phyloP scores from a whole-genome alignment of 2,888 invertebrate genomes.

The Aricia artaxerxes region DNA sequence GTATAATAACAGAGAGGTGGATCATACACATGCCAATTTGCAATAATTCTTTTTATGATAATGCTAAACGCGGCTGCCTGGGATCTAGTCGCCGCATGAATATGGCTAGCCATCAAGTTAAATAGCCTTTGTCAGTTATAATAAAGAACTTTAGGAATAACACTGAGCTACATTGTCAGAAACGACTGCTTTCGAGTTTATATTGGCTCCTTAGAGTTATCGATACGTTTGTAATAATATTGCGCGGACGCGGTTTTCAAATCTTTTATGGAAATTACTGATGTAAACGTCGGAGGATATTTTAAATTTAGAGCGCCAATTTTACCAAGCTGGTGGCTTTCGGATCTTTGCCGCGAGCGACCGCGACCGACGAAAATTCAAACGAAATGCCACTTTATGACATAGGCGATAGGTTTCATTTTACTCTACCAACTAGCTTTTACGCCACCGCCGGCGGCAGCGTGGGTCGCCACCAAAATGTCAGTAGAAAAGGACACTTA shows the following conservation, averaged over 20 bases:
- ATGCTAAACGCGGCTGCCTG: constrained; percentile 39
- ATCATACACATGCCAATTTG: constrained; percentile 43
- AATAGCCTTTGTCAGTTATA: constrained; percentile 36
- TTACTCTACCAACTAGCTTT: too few relatives aligned
- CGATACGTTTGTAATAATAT: neutral
- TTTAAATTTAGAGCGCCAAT: neutral
- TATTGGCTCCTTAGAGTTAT: constrained; percentile 9
- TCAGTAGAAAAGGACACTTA: too few relatives aligned
- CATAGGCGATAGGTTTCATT: too few relatives aligned
- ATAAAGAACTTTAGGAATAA: constrained; percentile 39
- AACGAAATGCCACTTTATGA: too few relatives aligned
- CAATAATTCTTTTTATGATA: constrained; percentile 43
- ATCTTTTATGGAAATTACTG: neutral
- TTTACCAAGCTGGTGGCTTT: neutral
- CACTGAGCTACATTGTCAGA: constrained; percentile 38
- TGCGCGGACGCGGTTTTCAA: neutral
- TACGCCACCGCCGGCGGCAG: too few relatives aligned
- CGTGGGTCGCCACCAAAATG: too few relatives aligned
- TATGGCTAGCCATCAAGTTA: constrained; percentile 33
- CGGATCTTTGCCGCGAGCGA: too few relatives aligned
- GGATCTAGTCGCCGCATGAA: constrained; percentile 32
- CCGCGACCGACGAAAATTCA: too few relatives aligned
- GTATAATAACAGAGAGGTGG: constrained; percentile 43
- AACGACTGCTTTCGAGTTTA: neutral
- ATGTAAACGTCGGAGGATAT: neutral